Conservation (phyloP, 1,140 invertebrate species). For the Zaprionus vittiger region DNA sequence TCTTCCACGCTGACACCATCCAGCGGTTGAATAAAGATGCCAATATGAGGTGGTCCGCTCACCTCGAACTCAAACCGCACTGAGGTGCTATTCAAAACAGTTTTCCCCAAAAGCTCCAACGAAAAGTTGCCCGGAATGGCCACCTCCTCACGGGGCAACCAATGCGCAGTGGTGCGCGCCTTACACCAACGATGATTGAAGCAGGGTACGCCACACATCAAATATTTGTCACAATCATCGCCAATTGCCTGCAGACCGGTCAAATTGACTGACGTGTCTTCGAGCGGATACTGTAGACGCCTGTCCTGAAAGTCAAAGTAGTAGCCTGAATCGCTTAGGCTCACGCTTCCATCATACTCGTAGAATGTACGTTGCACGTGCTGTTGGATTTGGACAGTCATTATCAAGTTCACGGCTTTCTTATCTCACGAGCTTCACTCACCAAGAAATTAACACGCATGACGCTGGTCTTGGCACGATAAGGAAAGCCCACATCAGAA, state of each 20-base stretch:
- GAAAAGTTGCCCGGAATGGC: conserved; percentile 41
- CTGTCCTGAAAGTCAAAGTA: conserved; percentile 91
- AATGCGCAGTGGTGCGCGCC: conserved; percentile 50
- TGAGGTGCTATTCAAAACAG: conserved; percentile 14
- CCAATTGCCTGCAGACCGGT: conserved; percentile 86
- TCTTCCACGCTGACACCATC: conserved; percentile 85
- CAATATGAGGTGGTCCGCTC: conserved; percentile 90
- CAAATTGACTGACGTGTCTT: conserved; percentile 71
- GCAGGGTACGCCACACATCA: conserved; percentile 91
- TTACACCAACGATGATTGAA: conserved; percentile 86
- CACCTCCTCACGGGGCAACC: conserved; percentile 59
- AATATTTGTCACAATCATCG: conserved; percentile 87
- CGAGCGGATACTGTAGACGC: conserved; percentile 87
- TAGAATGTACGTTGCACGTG: conserved; percentile 88
- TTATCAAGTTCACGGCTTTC: not conserved
- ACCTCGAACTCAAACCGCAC: conserved; percentile 66
- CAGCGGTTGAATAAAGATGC: conserved; percentile 88
- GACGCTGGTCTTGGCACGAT: conserved; percentile 88
- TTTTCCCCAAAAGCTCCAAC: conserved; percentile 30
- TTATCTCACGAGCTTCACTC: conserved; percentile 42
- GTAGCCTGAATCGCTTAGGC: conserved; percentile 87
- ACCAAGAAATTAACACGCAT: conserved; percentile 89
- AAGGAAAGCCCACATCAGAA: conserved; percentile 91
- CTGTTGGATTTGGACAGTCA: conserved; percentile 72
- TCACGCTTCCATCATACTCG: conserved; percentile 85